Conservation (phyloP, 2,113 vertebrate genomes). For the Myxocyprinus asiaticus region DNA sequence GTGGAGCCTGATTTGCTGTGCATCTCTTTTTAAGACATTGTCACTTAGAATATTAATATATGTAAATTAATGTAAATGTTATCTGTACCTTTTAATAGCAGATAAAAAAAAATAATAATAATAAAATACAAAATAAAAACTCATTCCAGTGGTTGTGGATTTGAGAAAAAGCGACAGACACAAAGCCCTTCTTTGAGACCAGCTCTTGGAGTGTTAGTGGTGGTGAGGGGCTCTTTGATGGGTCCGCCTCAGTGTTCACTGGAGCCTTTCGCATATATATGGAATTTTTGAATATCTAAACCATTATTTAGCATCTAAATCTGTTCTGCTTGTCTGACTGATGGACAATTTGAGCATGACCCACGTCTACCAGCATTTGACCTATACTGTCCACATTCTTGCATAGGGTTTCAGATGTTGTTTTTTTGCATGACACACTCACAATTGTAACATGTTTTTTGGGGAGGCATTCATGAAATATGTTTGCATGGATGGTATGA, state of each 20-base stretch:
- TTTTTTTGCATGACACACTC: constrained; percentile 69
- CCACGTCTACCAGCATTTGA: constrained; percentile 90
- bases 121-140: too few relatives aligned
- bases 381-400: constrained; percentile 96
- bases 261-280: constrained; percentile 97
- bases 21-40: too few relatives aligned
- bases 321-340: constrained; percentile 99
- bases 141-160: background rate
- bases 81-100: too few relatives aligned
- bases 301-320: constrained; percentile 99
- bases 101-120: too few relatives aligned
- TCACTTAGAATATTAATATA: too few relatives aligned
- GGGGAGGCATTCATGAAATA: constrained; percentile 77
- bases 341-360: constrained; percentile 98
- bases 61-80: too few relatives aligned
- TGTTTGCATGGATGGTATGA: constrained; percentile 74
- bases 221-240: constrained; percentile 83
- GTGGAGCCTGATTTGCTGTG: too few relatives aligned
- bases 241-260: constrained; percentile 88
- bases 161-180: constrained; percentile 13
- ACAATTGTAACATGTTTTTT: constrained; percentile 75
- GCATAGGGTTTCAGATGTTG: constrained; percentile 92
- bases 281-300: constrained; percentile 95
- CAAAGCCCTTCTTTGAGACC: constrained; percentile 27
- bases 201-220: constrained; percentile 46